Evolutionary conservation across 2,888 invertebrate genomes (phyloP), one percentile per base, ranked within the genome.

Genomic region (Linnaemya vulpina): DNA sequence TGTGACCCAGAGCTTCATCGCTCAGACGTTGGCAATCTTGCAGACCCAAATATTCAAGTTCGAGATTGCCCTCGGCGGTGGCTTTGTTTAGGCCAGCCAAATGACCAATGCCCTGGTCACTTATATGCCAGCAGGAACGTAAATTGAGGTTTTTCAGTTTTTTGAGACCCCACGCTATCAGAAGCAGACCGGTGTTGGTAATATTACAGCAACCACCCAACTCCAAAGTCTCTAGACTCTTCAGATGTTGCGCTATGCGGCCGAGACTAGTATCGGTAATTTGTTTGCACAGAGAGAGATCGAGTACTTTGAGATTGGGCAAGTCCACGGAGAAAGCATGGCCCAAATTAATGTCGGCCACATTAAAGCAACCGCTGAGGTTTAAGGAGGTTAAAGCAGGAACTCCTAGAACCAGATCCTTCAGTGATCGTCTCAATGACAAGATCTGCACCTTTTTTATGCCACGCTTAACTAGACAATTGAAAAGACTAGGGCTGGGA

Each of bases 1-100:
- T 95, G 92, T 97, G 96, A 89, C 95, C 96, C 87, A 98, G 93
- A 10, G 97, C 96, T 90, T 98, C 97, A 93, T 98, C 98, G 85
- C 97, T 97, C 84, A 98, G 93, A 90, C 98, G 95, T 93, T 98
- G 98, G 93, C 98, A 98, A 93, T 98, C 98, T 93, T 98, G 98
- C 86, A 98, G 93, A 25, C 97, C 97, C 73, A 98, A 94, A 91
- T 96, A 94, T 92, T 98, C 97, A 88, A 98, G 93, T 49, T 95
- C 95, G 46, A 96, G 94, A 87, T 96, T 96, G 0, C 97, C 96
- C 75, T 93, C 93, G 55, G 94, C 94, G 11, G 94, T 93, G 80
- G 94, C 94, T 77, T 93, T 94, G 86, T 95, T 95, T 43, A 95
- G 93, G n/a, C 97, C 96, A 3, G 96, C 96, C 86, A 98, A 92